These are phyloP conservation scores for Sarcophaga rosellei DNA, from an alignment of 2,888 invertebrate genomes.

Conservation along the genomic window DNA sequence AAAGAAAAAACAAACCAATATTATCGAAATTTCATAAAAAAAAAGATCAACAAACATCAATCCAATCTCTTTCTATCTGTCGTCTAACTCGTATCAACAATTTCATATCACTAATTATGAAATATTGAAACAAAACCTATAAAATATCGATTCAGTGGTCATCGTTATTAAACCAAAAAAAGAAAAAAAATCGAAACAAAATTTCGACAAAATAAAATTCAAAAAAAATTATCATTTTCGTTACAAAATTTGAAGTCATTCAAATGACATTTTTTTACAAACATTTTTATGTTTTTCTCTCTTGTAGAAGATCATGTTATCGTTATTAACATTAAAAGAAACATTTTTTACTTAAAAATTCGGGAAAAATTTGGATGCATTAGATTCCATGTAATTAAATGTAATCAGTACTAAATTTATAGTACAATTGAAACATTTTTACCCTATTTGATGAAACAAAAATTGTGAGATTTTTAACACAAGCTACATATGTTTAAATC, in stretches of 20 bases:
- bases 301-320: constrained; percentile 64
- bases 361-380: neutral
- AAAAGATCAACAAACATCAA: constrained; percentile 47
- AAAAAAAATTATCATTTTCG: constrained; percentile 54
- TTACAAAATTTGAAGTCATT: constrained; percentile 59
- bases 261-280: constrained; percentile 59
- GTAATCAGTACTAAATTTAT: too few species aligned
- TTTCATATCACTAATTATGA: constrained; percentile 68
- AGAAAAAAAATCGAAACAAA: constrained; percentile 44
- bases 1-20: constrained; percentile 70
- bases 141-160: constrained; percentile 82
- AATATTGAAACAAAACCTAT: constrained; percentile 71
- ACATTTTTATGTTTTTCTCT: constrained; percentile 51
- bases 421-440: too few species aligned
- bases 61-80: constrained; percentile 32
- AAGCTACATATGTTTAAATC: too few species aligned
- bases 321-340: constrained; percentile 62
- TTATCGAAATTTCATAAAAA: constrained; percentile 79
- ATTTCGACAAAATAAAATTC: constrained; percentile 27
- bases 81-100: constrained; percentile 50
- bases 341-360: constrained; percentile 41
- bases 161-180: constrained; percentile 75
- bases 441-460: too few species aligned
- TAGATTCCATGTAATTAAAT: too few species aligned
- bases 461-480: too few species aligned